Conservation (phyloP, 2,113 vertebrate species). For the Pogona vitticeps region DNA sequence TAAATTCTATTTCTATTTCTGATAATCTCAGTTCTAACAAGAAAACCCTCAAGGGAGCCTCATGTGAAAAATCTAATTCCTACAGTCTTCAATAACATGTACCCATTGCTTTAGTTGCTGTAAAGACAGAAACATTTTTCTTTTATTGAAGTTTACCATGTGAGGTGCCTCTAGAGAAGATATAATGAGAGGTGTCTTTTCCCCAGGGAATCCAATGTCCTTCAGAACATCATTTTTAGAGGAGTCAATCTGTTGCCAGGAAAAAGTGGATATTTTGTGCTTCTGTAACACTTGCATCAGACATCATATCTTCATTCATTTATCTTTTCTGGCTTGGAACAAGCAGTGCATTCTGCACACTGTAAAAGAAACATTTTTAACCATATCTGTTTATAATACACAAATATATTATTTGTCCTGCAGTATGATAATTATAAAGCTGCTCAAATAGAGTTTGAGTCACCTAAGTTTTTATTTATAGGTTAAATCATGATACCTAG, state of each 20-base stretch:
- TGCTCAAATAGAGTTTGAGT: background rate
- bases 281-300: background rate
- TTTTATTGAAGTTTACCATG: background rate
- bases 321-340: background rate
- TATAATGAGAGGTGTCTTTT: background rate
- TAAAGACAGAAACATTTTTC: background rate
- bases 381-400: background rate
- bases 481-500: background rate
- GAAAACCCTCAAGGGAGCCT: background rate
- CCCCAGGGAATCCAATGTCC: accelerated
- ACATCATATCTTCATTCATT: background rate
- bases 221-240: background rate
- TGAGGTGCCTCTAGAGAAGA: background rate
- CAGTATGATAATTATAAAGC: background rate
- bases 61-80: background rate
- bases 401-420: background rate
- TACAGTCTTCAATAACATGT: background rate
- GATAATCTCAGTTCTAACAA: accelerated
- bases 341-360: background rate
- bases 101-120: background rate
- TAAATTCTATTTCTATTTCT: constrained; percentile 4
- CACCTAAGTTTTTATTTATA: background rate
- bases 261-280: background rate
- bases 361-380: background rate
- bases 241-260: background rate